Percentiles rank a stretch among this genome's conserved stretches.
These are phyloP conservation scores for Bombus soroeensis DNA, from an alignment of 1,140 invertebrate species.

Conservation along the genomic window DNA sequence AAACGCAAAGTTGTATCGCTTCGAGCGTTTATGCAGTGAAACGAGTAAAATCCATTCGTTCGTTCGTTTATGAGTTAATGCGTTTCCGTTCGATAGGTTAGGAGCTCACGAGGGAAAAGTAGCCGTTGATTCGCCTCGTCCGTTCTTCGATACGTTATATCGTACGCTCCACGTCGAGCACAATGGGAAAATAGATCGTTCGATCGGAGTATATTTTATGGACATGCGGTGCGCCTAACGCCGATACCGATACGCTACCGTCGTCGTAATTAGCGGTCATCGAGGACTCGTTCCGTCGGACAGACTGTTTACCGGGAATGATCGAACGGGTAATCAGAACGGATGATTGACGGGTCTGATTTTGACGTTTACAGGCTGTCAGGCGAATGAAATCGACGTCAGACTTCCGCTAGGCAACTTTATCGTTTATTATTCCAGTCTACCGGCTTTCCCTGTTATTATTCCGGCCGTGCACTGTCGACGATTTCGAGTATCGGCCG, in stretches of 20 bases:
- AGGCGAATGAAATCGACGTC: constrained; percentile 29
- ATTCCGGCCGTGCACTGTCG: neutral
- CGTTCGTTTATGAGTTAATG: constrained; percentile 13
- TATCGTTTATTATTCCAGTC: constrained; percentile 39
- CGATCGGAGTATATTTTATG: neutral
- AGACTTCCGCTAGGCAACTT: neutral
- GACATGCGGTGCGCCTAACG: neutral
- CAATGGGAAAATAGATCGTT: neutral
- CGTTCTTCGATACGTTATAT: neutral
- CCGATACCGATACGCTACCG: neutral
- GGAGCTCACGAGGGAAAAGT: neutral
- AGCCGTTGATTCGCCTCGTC: constrained; percentile 1
- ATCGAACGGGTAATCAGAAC: constrained; percentile 42
- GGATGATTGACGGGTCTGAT: constrained; percentile 41
- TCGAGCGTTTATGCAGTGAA: neutral
- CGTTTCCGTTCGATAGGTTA: neutral
- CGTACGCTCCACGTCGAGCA: neutral
- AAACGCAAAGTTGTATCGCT: neutral
- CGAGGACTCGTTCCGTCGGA: neutral
- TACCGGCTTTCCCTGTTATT: constrained; percentile 36
- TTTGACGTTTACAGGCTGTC: constrained; percentile 44
- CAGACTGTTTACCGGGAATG: constrained; percentile 33
- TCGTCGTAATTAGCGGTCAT: constrained; percentile 38
- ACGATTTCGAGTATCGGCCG: neutral
- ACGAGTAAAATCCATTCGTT: constrained; percentile 11